Conservation (phyloP, 1,140 invertebrate species). For the Diuraphis noxia region DNA sequence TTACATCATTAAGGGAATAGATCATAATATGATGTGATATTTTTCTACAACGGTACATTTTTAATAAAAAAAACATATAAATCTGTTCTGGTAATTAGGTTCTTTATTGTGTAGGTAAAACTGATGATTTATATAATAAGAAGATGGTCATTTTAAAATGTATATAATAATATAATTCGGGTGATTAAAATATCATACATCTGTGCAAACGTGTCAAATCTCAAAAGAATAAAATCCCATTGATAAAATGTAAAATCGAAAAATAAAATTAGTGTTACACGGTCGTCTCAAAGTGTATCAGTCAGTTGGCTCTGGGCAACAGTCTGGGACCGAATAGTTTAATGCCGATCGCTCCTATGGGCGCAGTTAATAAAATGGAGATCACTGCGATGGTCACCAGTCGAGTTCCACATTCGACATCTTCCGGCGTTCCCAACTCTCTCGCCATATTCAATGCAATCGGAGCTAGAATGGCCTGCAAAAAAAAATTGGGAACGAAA, state of each 20-base stretch:
- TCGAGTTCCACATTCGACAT: conserved; percentile 60
- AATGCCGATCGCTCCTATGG: conserved; percentile 67
- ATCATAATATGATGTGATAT: neutral
- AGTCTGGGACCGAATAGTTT: conserved; percentile 62
- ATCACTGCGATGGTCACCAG: conserved; percentile 72
- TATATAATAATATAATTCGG: neutral
- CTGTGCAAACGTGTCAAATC: neutral
- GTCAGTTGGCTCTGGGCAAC: conserved; percentile 57
- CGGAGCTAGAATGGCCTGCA: conserved; percentile 67
- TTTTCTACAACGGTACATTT: neutral
- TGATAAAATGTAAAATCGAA: neutral
- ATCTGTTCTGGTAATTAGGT: neutral
- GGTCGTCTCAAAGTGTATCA: neutral
- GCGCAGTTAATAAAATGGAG: conserved; percentile 74
- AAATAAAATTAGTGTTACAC: neutral
- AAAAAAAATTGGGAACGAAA: conserved; percentile 48
- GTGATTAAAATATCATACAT: neutral
- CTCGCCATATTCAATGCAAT: conserved; percentile 66
- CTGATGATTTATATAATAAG: neutral
- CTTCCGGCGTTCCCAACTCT: conserved; percentile 46
- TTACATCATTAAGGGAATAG: neutral
- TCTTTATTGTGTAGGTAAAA: neutral
- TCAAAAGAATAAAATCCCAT: neutral
- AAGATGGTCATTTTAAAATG: neutral
- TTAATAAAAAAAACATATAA: neutral